Evolutionary conservation across 1,140 invertebrate genomes (phyloP), one percentile per base, ranked within the genome.

Genomic region (Caenorhabditis latens): DNA sequence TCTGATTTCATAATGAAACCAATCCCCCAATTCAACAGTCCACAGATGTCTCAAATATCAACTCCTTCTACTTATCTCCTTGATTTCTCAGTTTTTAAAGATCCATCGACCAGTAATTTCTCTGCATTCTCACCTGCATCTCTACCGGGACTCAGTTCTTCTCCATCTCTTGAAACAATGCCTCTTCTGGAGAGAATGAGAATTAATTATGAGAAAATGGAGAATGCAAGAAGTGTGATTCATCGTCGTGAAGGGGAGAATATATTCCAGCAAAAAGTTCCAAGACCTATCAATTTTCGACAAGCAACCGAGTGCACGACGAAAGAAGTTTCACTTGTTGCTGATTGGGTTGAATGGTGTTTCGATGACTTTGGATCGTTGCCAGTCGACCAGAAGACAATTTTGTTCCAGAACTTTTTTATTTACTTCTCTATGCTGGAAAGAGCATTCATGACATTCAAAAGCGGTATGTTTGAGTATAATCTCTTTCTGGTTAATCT

Each of bases 391-490:
- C 86, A 86, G 46, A 86, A 84, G 58, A 86, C 55, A 2, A 58
- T 86, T 42, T 42, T 86, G 5, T 86, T 42, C 42, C 53, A 65
- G n/a, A 86, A 86, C 79, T 86, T 86, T 48, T 86, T 83, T 16
- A 32, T 86, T 40, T 71, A 50, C 55, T 86, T 83, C 24, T 48
- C n/a, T 32, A 83, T 86, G 75, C 40, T 86, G 6, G 86, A 86
- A 42, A 86, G 65, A 50, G 86, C 65, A 46, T 86, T 79, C 48
- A 79, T 83, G 55, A 79, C 65, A 13, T 53, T 57, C 11, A 48
- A 79, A 58, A 83, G 71, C 19, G 67, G 84, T 85, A 4, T 16
- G 83, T 84, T 24, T 63, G 3, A 58, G 57, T 61, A 4, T 3
- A 4, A 65, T 11, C 16, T 40, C 2, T 2, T 65, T n/a, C 57